Percentiles rank a stretch among this genome's conserved stretches.
These are phyloP conservation scores for Indicator maculatus DNA, from an alignment of 2,113 vertebrate species.

Conservation along the genomic window DNA sequence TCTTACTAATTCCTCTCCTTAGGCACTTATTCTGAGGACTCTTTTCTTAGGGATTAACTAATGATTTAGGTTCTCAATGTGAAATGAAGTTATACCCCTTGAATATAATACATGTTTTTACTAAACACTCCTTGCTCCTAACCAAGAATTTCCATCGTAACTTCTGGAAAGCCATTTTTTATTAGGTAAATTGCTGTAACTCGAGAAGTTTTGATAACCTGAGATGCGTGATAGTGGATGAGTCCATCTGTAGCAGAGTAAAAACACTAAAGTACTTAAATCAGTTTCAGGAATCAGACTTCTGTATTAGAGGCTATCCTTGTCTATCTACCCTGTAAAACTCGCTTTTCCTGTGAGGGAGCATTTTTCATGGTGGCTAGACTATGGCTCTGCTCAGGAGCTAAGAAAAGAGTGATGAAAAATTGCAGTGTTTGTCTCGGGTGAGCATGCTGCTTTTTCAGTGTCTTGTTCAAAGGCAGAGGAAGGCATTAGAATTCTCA, in stretches of 20 bases:
- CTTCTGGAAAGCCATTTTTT: background rate
- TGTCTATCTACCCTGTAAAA: background rate
- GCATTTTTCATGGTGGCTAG: background rate
- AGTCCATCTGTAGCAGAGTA: background rate
- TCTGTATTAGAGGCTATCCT: rapidly evolving
- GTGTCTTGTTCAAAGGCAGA: background rate
- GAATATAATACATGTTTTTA: background rate
- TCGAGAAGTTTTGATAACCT: background rate
- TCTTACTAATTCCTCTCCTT: background rate
- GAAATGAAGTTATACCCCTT: background rate
- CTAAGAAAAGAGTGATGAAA: background rate
- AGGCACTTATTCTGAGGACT: background rate
- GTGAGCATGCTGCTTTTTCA: background rate
- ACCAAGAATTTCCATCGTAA: background rate
- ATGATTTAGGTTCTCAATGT: background rate
- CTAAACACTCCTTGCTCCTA: background rate
- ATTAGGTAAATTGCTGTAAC: background rate
- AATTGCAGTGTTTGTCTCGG: background rate
- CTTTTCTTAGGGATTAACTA: background rate
- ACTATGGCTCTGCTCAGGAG: background rate
- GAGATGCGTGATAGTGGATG: background rate
- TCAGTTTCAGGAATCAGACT: background rate
- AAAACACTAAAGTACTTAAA: background rate
- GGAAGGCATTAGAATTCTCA: background rate
- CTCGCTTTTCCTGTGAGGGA: background rate